Conservation (phyloP, 2,888 invertebrate genomes). For the Galeruca laticollis region DNA sequence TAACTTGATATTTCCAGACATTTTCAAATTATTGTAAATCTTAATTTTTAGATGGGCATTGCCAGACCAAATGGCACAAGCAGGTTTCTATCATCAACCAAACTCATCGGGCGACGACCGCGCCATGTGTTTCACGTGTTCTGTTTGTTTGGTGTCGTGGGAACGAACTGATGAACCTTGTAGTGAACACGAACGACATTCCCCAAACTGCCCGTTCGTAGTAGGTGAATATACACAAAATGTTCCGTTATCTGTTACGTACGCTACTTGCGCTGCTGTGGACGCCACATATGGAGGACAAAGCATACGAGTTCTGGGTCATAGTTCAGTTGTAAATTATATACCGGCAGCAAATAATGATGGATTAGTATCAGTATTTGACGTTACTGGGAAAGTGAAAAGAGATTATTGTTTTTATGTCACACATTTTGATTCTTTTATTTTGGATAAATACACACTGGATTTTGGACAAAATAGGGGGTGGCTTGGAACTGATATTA, state of each 20-base stretch:
- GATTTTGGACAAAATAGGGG: conserved; percentile 62
- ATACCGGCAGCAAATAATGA: conserved; percentile 72
- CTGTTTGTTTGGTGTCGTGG: conserved; percentile 95
- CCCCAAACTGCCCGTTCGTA: conserved; percentile 93
- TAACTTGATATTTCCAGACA: too few species aligned
- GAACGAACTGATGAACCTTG: conserved; percentile 97
- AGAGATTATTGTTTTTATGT: conserved; percentile 73
- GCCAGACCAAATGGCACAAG: conserved; percentile 96
- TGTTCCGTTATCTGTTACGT: conserved; percentile 88
- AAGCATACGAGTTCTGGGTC: conserved; percentile 55
- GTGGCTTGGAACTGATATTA: conserved; percentile 61
- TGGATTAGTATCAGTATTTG: conserved; percentile 85
- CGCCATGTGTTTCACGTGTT: conserved; percentile 96
- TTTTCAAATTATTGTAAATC: too few species aligned
- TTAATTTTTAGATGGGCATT: conserved; percentile 83
- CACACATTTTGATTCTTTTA: conserved; percentile 65
- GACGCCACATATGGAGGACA: conserved; percentile 62
- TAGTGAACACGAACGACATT: conserved; percentile 96
- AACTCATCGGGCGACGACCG: conserved; percentile 91
- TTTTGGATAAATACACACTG: conserved; percentile 64
- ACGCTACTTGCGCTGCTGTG: conserved; percentile 83
- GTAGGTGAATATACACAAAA: conserved; percentile 96
- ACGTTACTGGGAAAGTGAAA: conserved; percentile 83
- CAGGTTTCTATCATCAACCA: conserved; percentile 96
- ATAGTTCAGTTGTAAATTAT: conserved; percentile 63